A percentile compares a stretch with the other conserved stretches of the same genome.
phyloP scores from a whole-genome alignment of 2,888 invertebrate genomes.

The Ischnus inquisitorius region DNA sequence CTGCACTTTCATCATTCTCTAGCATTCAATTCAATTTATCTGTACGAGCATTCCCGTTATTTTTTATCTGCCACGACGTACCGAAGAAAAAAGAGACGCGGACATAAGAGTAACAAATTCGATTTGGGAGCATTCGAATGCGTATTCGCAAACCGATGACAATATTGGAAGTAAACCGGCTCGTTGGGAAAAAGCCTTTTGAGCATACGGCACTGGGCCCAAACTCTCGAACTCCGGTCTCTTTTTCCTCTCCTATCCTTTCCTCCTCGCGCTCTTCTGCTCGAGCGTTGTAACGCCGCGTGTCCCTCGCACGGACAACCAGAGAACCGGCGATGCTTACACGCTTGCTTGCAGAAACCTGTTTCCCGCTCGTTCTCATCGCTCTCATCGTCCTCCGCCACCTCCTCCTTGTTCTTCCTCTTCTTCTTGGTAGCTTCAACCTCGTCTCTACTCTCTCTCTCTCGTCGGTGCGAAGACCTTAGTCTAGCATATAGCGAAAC shows the following conservation, averaged over 20 bases:
- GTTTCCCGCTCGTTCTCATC: constrained; percentile 77
- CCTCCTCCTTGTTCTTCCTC: constrained; percentile 25
- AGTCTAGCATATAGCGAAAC: neutral
- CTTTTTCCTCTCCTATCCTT: constrained; percentile 34
- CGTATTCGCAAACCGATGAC: neutral
- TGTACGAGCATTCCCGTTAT: neutral
- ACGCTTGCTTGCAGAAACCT: constrained; percentile 82
- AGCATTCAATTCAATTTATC: neutral
- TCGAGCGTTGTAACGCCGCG: constrained; percentile 64
- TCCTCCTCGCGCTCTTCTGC: constrained; percentile 62
- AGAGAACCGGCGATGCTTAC: constrained; percentile 65
- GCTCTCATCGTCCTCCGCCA: constrained; percentile 60
- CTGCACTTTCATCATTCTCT: neutral
- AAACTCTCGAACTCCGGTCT: constrained; percentile 51
- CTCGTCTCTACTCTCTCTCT: neutral
- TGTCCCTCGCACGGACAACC: constrained; percentile 64
- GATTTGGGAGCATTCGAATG: no score
- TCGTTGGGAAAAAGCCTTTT: neutral
- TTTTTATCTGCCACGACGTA: neutral
- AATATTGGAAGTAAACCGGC: neutral
- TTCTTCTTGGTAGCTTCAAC: constrained; percentile 12
- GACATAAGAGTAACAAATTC: no score
- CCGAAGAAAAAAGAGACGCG: neutral
- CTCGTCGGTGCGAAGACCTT: constrained; percentile 8
- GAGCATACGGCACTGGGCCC: constrained; percentile 70